These are phyloP conservation scores for Epiblema foenella DNA, from an alignment of 2,888 invertebrate genomes.

Conservation along the genomic window DNA sequence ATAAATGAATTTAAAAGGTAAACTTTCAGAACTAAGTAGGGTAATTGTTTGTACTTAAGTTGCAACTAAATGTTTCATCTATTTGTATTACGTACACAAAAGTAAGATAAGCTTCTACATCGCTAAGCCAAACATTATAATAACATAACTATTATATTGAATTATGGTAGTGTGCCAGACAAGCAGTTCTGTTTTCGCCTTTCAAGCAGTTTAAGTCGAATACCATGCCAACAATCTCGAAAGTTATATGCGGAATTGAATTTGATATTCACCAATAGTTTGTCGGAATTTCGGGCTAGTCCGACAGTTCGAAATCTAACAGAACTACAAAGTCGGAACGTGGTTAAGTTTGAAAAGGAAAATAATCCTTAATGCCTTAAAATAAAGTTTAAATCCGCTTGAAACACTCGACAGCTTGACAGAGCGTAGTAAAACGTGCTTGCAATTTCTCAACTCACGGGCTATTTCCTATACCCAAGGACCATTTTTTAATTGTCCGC, in stretches of 20 bases:
- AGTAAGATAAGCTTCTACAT: neutral
- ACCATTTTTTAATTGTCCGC: conserved; percentile 24
- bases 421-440: conserved; percentile 3
- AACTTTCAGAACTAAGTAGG: no score
- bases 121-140: neutral
- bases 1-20: no score
- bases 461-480: conserved; percentile 1
- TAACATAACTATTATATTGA: neutral
- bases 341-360: no score
- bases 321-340: neutral
- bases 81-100: no score
- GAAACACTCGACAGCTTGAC: neutral
- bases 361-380: neutral
- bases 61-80: no score
- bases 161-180: neutral
- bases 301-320: neutral
- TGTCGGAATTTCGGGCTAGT: neutral
- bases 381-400: neutral
- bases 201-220: neutral
- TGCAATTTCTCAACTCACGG: neutral
- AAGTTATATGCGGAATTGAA: conserved; percentile 13
- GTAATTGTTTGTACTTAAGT: no score
- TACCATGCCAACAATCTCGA: conserved; percentile 5
- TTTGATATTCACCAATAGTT: conserved; percentile 15
- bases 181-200: neutral